A percentile compares a stretch with the other conserved stretches of the same genome.
These are phyloP conservation scores for Andinoacara biseriatus DNA, from an alignment of 2,113 vertebrate genomes.

Conservation along the genomic window DNA sequence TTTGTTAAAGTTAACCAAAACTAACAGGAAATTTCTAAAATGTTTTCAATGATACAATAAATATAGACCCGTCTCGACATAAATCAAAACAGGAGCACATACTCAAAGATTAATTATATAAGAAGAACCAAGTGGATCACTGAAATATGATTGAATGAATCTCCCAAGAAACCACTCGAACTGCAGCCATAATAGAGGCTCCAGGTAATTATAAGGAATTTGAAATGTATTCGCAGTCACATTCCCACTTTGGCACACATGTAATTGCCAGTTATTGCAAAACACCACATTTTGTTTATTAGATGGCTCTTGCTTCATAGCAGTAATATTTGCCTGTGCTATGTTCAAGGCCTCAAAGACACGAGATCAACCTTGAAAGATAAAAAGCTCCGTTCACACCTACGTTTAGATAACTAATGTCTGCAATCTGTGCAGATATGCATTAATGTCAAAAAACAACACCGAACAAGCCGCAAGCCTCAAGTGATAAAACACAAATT, in stretches of 20 bases:
- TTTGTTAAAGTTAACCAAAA: background rate
- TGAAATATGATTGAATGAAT: background rate
- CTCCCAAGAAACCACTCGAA: background rate
- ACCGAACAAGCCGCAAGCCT: background rate
- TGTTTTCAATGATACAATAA: background rate
- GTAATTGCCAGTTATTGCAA: background rate
- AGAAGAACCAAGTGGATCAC: background rate
- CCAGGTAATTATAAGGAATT: background rate
- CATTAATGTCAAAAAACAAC: background rate
- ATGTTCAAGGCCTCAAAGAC: conserved; percentile 9
- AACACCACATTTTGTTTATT: background rate
- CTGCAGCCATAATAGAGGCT: background rate
- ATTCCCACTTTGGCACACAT: background rate
- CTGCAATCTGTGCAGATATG: background rate
- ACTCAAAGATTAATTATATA: conserved; percentile 6
- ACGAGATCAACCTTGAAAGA: background rate
- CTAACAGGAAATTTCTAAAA: background rate
- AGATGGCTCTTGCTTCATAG: background rate
- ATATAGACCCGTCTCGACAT: background rate
- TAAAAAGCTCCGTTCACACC: background rate
- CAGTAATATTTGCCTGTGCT: background rate
- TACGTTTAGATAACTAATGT: background rate
- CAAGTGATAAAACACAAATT: background rate
- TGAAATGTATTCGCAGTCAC: background rate
- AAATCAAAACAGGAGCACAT: background rate